Evolutionary conservation across 2,888 invertebrate species (phyloP), one percentile per base, ranked within the genome.

Genomic region (Nomada fabriciana): DNA sequence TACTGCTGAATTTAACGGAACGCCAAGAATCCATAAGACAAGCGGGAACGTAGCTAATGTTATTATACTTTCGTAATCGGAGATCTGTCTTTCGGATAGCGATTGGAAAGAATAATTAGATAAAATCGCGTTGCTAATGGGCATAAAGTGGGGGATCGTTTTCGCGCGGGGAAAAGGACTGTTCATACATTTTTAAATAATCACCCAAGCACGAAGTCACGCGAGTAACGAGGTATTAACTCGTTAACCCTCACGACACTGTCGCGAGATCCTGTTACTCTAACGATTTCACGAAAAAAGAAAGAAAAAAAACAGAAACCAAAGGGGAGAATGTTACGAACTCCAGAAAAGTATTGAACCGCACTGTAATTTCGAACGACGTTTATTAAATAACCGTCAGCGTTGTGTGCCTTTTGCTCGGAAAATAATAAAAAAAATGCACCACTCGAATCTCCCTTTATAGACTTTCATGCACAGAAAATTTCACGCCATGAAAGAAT

Each of bases 131-230:
- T 65, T 64, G 70, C 70, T 79, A 79, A 80, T 64, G 42, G 20
- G 68, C 43, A 52, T 47, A 50, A 64, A n/a, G 23, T 20, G 25
- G 25, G 52, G 43, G 64, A 60, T 65, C 57, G 57, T 52, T 65
- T 65, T 52, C 64, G 67, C 59, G 53, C 65, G 20, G 60, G 53
- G 25, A 59, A 29, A 55, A 47, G 50, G 72, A 55, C 61, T 67
- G 65, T 72, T 80, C 80, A 71, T 80, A 60, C 63, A 74, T 82
- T 82, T 82, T 82, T 70, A 81, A 81, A 75, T 78, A 75, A 82
- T 74, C 81, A 29, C 64, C 50, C 20, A 57, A 73, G 42, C 63
- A 11, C 64, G 70, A 18, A 67, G 74, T 81, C 75, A 82, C 82
- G 82, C 82, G 81, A 82, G 75, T 61, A 72, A 82, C 75, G 60